Base-by-base conservation (phyloP, 2,888 invertebrate species). In the Sialis lutaria region DNA sequence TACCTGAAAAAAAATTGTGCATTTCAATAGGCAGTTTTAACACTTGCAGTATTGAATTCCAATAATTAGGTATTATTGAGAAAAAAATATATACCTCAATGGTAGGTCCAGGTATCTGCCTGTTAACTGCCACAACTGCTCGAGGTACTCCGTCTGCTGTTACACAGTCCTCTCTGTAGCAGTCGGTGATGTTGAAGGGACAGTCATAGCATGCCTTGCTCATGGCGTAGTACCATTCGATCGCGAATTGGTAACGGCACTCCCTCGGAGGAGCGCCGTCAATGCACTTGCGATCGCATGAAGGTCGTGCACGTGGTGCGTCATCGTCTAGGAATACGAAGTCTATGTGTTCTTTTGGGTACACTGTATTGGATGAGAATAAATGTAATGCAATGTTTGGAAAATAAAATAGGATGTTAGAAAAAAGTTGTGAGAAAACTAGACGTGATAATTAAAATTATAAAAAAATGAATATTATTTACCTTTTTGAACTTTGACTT, bases 141-240 rank as follows among this genome's bases (percentile, higher is more conserved):
- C 90, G 71, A 49, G 74, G 74, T 40, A 81, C 70, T 0, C 93
- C 93, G 62, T 92, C 89, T 1, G 79, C 87, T 0, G 86, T 73
- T 50, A 92, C 75, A 60, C 93, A 93, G 59, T 92, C 84, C 0
- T 75, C 74, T 45, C 82, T 69, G 42, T 64, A 67, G 58, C 93
- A 93, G 59, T 92, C 88, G 0, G 76, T 74, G 1, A 65, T 54
- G 59, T 82, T 82, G 49, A 67, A 71, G 0, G 91, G 90, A 59
- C 93, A 92, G 55, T 81, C 67, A 58, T 74, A 87, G 57, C 92
- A 92, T 1, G 91, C 91, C 61, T 90, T 90, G 59, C 88, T 86
- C 72, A 89, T 75, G 0, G 87, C 82, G 54, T 82, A 77, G 63
- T 88, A 91, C 74, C 81, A 82, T 61, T 91, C 91, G 5, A 87